A percentile compares a stretch with the other conserved stretches of the same genome.
Evolutionary conservation across 30 jellyfish, hydroid and myxozoan species (phyloP).

Genomic region (Nemopilema nomurai): DNA sequence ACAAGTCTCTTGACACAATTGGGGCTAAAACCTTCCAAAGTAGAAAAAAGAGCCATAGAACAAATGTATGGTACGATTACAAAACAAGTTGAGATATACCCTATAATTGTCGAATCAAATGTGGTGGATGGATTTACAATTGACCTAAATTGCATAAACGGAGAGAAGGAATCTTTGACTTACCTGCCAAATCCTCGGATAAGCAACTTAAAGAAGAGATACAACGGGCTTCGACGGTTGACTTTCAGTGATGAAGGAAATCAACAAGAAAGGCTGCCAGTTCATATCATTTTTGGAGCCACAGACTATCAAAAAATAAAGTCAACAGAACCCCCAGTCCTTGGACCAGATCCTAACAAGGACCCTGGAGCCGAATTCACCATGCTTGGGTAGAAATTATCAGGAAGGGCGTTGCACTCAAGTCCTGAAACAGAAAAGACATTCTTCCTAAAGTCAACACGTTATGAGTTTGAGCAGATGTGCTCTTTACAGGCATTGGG

Average conservation of each 20-base stretch:
- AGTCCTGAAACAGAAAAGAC: slow-evolving; percentile 25
- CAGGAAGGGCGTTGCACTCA: slow-evolving; percentile 21
- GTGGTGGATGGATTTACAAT: slow-evolving; percentile 30
- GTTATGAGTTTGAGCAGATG: slow-evolving; percentile 46
- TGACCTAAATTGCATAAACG: slow-evolving; percentile 35
- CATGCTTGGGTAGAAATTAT: slow-evolving; percentile 70
- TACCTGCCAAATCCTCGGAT: slow-evolving; percentile 40
- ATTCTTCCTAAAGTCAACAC: slow-evolving; percentile 15
- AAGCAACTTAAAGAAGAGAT: slow-evolving; percentile 34
- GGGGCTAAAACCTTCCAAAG: slow-evolving; percentile 34
- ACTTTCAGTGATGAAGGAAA: slow-evolving; percentile 44
- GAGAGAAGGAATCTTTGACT: slow-evolving; percentile 38
- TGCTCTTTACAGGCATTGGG: slow-evolving; percentile 28
- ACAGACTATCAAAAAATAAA: slow-evolving; percentile 41
- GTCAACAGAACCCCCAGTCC: slow-evolving; percentile 46
- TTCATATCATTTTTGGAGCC: slow-evolving; percentile 40
- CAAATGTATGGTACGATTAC: slow-evolving; percentile 67
- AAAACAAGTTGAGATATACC: slow-evolving; percentile 39
- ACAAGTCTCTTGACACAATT: slow-evolving; percentile 43
- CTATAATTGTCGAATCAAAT: slow-evolving; percentile 20
- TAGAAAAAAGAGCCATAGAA: slow-evolving; percentile 42
- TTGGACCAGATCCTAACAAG: slow-evolving; percentile 52
- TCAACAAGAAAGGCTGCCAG: slow-evolving; percentile 37
- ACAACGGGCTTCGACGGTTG: slow-evolving; percentile 27
- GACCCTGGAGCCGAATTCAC: slow-evolving; percentile 72